phyloP scores from a whole-genome alignment of 1,140 invertebrate genomes.

The Latrodectus geometricus region DNA sequence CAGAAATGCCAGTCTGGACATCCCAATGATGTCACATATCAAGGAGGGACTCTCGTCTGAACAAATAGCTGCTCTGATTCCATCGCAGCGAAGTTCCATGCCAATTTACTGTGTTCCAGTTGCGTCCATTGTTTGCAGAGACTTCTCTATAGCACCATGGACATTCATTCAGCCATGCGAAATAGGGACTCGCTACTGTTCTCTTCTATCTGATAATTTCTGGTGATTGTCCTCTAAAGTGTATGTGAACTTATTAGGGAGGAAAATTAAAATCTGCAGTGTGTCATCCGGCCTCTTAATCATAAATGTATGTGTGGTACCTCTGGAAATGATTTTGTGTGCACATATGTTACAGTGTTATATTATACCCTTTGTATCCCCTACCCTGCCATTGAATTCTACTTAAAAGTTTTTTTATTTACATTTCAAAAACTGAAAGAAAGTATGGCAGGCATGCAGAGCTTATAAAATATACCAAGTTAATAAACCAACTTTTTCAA shows the following conservation, averaged over 20 bases:
- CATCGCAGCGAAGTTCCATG: slow-evolving; percentile 56
- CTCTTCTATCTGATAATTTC: not conserved
- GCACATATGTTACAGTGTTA: not conserved
- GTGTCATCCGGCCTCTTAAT: slow-evolving; percentile 25
- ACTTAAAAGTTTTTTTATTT: slow-evolving; percentile 9
- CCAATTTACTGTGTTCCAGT: slow-evolving; percentile 46
- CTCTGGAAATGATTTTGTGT: not conserved
- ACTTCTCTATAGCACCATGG: not conserved
- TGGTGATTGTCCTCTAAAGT: not conserved
- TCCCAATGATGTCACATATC: slow-evolving; percentile 64
- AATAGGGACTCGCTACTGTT: not conserved
- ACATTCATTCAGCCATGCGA: not conserved
- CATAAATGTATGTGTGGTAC: slow-evolving; percentile 1
- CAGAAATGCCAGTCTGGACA: slow-evolving; percentile 63
- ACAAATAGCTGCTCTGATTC: not conserved
- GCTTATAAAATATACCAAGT: slow-evolving; percentile 48
- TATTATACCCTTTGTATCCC: too few relatives aligned
- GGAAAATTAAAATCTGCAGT: not conserved
- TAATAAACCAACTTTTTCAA: slow-evolving; percentile 49
- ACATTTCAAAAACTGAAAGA: slow-evolving; percentile 15
- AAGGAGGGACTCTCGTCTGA: slow-evolving; percentile 55
- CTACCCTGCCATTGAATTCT: not conserved
- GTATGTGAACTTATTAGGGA: not conserved
- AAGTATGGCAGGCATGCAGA: slow-evolving; percentile 59
- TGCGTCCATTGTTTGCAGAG: slow-evolving; percentile 42